Base-by-base conservation (phyloP, 2,888 invertebrate species). In the Macropis europaea region DNA sequence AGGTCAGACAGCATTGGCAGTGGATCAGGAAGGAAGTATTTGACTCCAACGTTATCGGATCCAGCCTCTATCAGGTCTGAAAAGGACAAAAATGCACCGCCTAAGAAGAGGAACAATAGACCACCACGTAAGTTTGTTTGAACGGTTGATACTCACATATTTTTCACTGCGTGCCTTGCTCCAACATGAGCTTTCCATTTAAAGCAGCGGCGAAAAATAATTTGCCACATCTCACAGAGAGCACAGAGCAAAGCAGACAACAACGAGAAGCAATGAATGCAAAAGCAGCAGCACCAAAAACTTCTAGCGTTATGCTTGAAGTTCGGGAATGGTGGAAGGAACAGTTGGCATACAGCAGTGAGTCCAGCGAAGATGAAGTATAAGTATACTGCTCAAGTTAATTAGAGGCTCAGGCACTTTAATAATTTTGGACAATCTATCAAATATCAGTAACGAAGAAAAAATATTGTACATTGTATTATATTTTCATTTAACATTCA, bases 301-400 rank as follows among this genome's bases (percentile, higher is more conserved):
- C 91, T 32, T 90, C 92, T 3, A 92, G 91, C 74, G 91, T 93
- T 2, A 92, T 95, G 81, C 92, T 93, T 82, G 96, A 96, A 90
- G 95, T 96, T 63, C 93, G 93, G 83, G 94, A 95, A 84, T 97
- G 97, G 97, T 97, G 96, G 97, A 93, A 93, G 84, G 94, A 95
- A 83, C 96, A 95, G 86, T 91, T 96, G 34, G 91, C 93, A 32
- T 93, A 93, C 52, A 90, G 88, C 83, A 91, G 92, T 17, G 93
- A 93, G 47, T 91, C 92, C 59, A 93, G 93, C 73, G 94, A 93
- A 68, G 94, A 94, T 59, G 93, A 94, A 54, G 81, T 82, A 68
- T 88, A 66, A 84, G 74, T 13, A 22, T 26, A n/a, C n/a, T n/a
- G n/a, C n/a, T n/a, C n/a, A n/a, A n/a, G n/a, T n/a, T n/a, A n/a